Conservation (phyloP, 2,888 invertebrate genomes). For the Dioctria rufipes region DNA sequence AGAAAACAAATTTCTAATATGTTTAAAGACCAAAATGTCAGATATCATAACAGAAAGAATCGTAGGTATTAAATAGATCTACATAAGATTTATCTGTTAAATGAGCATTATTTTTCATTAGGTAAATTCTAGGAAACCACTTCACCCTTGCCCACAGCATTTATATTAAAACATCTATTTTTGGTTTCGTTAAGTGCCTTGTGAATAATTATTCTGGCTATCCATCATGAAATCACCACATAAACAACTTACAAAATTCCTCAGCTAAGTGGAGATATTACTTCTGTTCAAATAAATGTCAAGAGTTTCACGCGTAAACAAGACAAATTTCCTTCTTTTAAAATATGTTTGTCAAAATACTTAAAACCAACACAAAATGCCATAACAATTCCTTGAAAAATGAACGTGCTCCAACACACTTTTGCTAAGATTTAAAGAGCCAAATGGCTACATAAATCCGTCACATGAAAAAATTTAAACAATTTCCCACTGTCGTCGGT, state of each 20-base stretch:
- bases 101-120: too few species aligned
- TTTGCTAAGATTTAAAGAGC: slow-evolving; percentile 27
- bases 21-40: too few species aligned
- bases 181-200: slow-evolving; percentile 27
- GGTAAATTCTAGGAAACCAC: too few species aligned
- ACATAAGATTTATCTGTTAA: too few species aligned
- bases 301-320: slow-evolving; percentile 19
- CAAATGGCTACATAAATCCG: slow-evolving; percentile 52
- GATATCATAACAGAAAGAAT: too few species aligned
- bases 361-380: slow-evolving; percentile 2
- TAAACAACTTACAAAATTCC: slow-evolving; percentile 44
- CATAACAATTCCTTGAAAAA: slow-evolving; percentile 22
- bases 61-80: too few species aligned
- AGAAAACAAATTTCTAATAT: too few species aligned
- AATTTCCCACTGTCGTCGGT: slow-evolving; percentile 17
- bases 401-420: background rate
- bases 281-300: slow-evolving; percentile 48
- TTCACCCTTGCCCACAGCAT: too few species aligned
- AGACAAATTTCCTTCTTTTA: slow-evolving; percentile 44
- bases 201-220: slow-evolving; percentile 24
- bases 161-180: slow-evolving; percentile 9
- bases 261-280: slow-evolving; percentile 41
- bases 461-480: slow-evolving; percentile 45
- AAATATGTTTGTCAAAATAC: slow-evolving; percentile 32
- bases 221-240: slow-evolving; percentile 38